A percentile compares a stretch with the other conserved stretches of the same genome.
Evolutionary conservation across 92 coral and sea anemone genomes (phyloP).

Genomic region (Porites divaricata): DNA sequence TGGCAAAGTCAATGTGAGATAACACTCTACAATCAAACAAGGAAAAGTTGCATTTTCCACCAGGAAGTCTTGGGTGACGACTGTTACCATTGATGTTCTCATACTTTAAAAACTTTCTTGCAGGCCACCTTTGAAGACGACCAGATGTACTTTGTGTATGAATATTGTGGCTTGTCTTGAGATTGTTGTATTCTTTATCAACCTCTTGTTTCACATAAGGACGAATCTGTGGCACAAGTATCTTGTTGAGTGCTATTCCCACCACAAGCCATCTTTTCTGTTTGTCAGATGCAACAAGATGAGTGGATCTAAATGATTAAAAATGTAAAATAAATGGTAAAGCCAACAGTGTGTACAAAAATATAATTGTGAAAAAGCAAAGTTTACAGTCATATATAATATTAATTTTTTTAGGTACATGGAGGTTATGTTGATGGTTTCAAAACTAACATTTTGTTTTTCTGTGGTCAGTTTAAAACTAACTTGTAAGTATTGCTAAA

Average conservation of each 20-base stretch:
- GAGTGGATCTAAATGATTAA: not conserved
- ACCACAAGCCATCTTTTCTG: conserved; percentile 70
- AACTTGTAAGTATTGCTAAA: too few species aligned
- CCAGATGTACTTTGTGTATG: conserved; percentile 21
- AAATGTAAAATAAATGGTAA: not conserved
- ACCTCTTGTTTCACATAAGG: conserved; percentile 49
- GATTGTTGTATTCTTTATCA: conserved; percentile 49
- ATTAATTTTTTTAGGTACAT: too few species aligned
- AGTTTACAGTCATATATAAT: too few species aligned
- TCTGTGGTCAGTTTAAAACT: too few species aligned
- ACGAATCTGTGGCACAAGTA: conserved; percentile 66
- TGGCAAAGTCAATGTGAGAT: conserved; percentile 50
- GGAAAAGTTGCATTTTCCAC: not conserved
- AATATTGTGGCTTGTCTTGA: conserved; percentile 58
- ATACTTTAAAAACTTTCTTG: conserved; percentile 1
- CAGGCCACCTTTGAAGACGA: conserved; percentile 12
- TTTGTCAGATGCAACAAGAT: conserved; percentile 9
- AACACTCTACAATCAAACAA: conserved; percentile 50
- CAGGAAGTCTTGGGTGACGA: conserved; percentile 31
- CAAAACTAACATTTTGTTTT: too few species aligned
- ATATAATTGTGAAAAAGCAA: too few species aligned
- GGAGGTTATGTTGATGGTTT: too few species aligned
- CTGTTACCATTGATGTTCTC: conserved; percentile 39
- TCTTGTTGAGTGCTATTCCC: conserved; percentile 77
- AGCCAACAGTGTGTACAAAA: too few species aligned